phyloP scores from a whole-genome alignment of 2,888 invertebrate species.

The Lottia gigantea region DNA sequence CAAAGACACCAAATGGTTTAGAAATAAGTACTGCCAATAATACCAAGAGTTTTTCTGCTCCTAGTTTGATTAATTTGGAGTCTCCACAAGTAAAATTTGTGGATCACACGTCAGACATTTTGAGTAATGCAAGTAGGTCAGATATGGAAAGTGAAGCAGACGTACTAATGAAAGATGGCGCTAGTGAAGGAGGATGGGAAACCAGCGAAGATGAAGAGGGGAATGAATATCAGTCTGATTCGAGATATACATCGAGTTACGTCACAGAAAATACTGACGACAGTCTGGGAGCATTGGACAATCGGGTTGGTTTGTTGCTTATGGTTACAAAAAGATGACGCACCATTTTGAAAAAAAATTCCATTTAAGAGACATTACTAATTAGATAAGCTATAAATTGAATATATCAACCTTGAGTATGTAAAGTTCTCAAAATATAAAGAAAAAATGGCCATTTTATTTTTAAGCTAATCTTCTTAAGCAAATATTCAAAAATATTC shows the following conservation, averaged over 20 bases:
- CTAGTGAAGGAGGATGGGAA: conserved; percentile 15
- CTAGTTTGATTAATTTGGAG: conserved; percentile 56
- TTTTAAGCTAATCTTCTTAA: no score
- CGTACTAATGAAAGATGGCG: conserved; percentile 5
- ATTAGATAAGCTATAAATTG: no score
- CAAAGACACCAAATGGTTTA: not conserved
- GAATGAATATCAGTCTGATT: conserved; percentile 45
- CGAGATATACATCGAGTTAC: conserved; percentile 60
- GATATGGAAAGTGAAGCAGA: not conserved
- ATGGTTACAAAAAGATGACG: no score
- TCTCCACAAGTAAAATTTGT: conserved; percentile 57
- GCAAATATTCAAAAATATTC: no score
- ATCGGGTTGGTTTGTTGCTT: conserved; percentile 44
- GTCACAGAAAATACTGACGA: conserved; percentile 63
- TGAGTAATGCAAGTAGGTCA: not conserved
- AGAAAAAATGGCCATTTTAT: no score
- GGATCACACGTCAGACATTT: conserved; percentile 6
- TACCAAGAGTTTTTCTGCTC: conserved; percentile 46
- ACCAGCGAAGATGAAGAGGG: conserved; percentile 25
- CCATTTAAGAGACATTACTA: no score
- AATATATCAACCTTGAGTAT: no score
- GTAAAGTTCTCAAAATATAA: no score
- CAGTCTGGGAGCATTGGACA: conserved; percentile 61
- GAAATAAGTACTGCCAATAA: not conserved
- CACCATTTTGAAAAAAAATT: no score